Base-by-base conservation (phyloP, 1,140 invertebrate genomes). In the Brevipalpus yothersi region DNA sequence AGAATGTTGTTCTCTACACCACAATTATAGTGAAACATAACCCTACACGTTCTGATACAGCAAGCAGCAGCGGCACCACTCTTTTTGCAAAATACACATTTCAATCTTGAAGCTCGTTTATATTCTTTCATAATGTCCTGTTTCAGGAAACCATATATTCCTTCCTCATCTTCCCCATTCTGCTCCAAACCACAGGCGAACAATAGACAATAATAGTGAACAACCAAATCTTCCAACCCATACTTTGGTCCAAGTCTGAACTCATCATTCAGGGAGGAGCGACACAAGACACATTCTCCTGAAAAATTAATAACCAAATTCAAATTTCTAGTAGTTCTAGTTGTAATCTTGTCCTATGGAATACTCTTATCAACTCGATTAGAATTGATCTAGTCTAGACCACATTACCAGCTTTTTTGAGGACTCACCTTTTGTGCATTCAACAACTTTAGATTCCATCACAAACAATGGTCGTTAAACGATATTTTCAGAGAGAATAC, bases 21-120 rank as follows among this genome's bases (percentile, higher is more conserved):
- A 72, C 80, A 82, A 4, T 75, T 75, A 51, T 76, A 74, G 68
- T 82, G 81, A 68, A 80, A 82, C 4, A 71, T 72, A 58, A 65
- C 67, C 63, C 73, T 73, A 67, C 80, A 82, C 56, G 68, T 72
- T 56, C 62, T 61, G 58, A 74, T 69, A 60, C 70, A 72, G 68
- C 80, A 82, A 39, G 78, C 78, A 53, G 81, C 71, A 15, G 79
- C 78, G 3, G 80, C 79, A 45, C 79, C 79, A 61, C 55, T 66
- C 60, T 72, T 74, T 63, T 72, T 72, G 66, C 81, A 82, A 65
- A 75, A 78, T 21, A 62, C 68, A 67, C 80, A 82, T 62, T 64
- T 65, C 77, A 62, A 41, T 53, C 23, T 41, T 12, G 17, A 15
- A 49, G 43, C 61, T 21, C 61, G 51, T 17, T 17, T 17, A 17